Conservation (phyloP, 2,113 vertebrate species). For the Neoarius graeffei region DNA sequence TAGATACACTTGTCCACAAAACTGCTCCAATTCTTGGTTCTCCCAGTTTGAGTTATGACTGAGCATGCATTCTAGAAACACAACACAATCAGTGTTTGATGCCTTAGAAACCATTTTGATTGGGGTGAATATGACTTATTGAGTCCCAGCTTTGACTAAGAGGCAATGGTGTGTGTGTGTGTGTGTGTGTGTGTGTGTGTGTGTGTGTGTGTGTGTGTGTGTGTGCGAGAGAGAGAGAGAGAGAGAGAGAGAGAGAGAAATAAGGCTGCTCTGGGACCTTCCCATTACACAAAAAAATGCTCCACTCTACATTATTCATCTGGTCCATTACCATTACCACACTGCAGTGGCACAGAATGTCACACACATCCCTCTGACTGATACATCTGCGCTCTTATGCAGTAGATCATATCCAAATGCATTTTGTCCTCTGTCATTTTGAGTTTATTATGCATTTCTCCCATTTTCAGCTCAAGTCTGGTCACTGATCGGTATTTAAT, state of each 20-base stretch:
- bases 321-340: constrained; percentile 26
- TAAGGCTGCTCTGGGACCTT: neutral
- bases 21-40: constrained; percentile 19
- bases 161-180: constrained; percentile 11
- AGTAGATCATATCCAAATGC: neutral
- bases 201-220: neutral
- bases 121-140: neutral
- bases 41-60: constrained; percentile 35
- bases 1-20: constrained; percentile 38
- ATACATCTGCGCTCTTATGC: constrained; percentile 31
- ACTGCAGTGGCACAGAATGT: constrained; percentile 9
- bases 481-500: neutral
- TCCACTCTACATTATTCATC: constrained; percentile 38
- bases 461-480: neutral
- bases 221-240: constrained; percentile 16
- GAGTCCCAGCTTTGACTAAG: constrained; percentile 16
- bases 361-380: constrained; percentile 25
- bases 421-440: constrained; percentile 3
- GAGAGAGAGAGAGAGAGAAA: constrained; percentile 17
- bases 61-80: constrained; percentile 39
- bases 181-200: neutral
- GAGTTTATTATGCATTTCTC: neutral
- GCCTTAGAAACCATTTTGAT: constrained; percentile 29
- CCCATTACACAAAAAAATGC: constrained; percentile 19
- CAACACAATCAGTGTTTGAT: constrained; percentile 31